Base-by-base conservation (phyloP, 2,888 invertebrate genomes). In the Ormyrus pomaceus region DNA sequence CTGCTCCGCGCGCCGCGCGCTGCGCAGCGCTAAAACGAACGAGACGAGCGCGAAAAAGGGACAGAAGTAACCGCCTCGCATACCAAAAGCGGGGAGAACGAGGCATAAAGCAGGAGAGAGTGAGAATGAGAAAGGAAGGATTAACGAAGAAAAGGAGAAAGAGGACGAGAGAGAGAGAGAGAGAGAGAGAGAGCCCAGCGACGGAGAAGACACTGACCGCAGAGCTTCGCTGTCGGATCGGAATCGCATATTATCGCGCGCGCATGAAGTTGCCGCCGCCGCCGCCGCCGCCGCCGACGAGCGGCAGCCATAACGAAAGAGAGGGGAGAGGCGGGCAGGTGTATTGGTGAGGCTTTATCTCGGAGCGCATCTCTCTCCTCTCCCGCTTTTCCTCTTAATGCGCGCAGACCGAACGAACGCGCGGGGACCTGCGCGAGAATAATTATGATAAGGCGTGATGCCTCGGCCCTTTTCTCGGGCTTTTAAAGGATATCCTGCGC, bases 231-330 rank as follows among this genome's bases (percentile, higher is more conserved):
- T 84, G 84, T 82, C 82, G 87, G 86, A 88, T 88, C 87, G 84
- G 86, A 89, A 89, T 90, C 88, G 88, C 88, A 87, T 87, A 88
- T 90, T 89, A 90, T 89, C 89, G 87, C 86, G 83, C 70, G 78
- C 86, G 83, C 82, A 81, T 79, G 79, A 81, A 76, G 79, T 82
- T 19, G 19, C 19, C 19, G 19, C 19, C 19, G 19, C 19, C 19
- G 19, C 19, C 19, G 19, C 19, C 19, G 19, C 19, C 19, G 19
- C 19, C 19, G 19, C 19, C 19, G 19, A 0, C 19, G 19, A 19
- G 19, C 19, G 19, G 19, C 19, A 19, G 19, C 19, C 19, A 19
- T 19, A 19, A 19, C 19, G n/a, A 0, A 10, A 53, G 46, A 53
- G 48, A 55, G 11, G 71, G n/a, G 68, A 58, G 68, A 58, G 19